Base-by-base conservation (phyloP, 2,797 vertebrate species). In the Taeniopygia guttata region DNA sequence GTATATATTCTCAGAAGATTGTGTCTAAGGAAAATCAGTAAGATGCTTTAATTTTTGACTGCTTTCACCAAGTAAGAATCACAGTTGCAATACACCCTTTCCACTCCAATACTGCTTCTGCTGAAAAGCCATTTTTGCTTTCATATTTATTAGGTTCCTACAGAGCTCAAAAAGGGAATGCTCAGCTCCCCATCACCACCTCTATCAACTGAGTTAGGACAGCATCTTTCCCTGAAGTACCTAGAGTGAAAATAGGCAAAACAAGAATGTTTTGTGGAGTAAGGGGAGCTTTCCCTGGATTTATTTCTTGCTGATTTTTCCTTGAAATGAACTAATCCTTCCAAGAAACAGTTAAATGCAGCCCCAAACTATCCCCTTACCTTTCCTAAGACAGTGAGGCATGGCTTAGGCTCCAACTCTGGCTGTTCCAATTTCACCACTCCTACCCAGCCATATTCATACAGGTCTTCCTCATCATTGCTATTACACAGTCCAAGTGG, bases 361-460 rank as follows among this genome's bases (percentile, higher is more conserved):
- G 63, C 23, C 54, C 74, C 66, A 42, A 30, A 64, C 40, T 34
- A 19, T 30, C 25, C 20, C 14, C 78, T 94, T 98, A 99, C 99
- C 99, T 99, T 99, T 97, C 99, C 99, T 84, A 99, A 97, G 54
- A 99, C 99, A 7, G 99, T 99, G 90, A 99, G 99, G 52, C 99
- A 99, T 32, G 98, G 98, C 93, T 99, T 99, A 4, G 99, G 99
- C 96, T 99, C 99, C 98, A 99, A 64, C 93, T 99, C 99, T 0
- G 99, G 99, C 95, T 99, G 99, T 94, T 99, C 99, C 96, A 99
- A 97, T 96, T 99, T 99, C 96, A 99, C 99, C 97, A 99, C 99
- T 36, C 99, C 99, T 29, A 99, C 99, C 99, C 99, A 99, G 96
- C 99, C 99, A 1, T 99, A 99, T 84, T 99, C 99, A 25, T 99